Evolutionary conservation across 2,113 vertebrate species (phyloP).

Genomic region (Datnioides undecimradiatus): DNA sequence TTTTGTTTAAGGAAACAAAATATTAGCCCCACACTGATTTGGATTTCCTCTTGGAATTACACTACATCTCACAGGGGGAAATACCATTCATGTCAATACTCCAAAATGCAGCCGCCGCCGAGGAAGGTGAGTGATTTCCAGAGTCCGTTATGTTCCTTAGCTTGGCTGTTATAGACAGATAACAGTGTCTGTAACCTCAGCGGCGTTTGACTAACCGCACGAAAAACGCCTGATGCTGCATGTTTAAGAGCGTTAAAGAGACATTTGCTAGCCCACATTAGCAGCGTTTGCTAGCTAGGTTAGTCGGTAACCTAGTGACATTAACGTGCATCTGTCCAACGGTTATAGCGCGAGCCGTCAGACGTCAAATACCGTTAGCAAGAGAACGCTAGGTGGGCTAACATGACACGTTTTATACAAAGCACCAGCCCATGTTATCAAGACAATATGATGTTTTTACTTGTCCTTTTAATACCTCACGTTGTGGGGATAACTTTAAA

Average conservation of each 20-base stretch:
- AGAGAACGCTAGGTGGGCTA: conserved; percentile 44
- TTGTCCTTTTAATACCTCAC: not conserved
- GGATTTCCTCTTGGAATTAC: conserved; percentile 75
- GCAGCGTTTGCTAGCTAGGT: conserved; percentile 63
- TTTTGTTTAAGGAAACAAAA: conserved; percentile 36
- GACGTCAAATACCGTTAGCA: conserved; percentile 64
- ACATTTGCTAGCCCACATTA: conserved; percentile 57
- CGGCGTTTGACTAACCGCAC: not conserved
- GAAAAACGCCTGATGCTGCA: not conserved
- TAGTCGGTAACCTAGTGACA: conserved; percentile 53
- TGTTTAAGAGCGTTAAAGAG: not conserved
- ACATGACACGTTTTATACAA: conserved; percentile 26
- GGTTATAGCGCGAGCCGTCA: conserved; percentile 46
- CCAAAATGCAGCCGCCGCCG: conserved; percentile 96
- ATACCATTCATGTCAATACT: conserved; percentile 86
- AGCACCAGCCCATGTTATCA: not conserved
- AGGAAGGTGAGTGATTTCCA: conserved; percentile 90
- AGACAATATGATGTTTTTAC: not conserved
- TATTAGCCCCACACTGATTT: conserved; percentile 53
- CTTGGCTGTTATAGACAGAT: conserved; percentile 39
- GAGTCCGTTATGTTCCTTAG: conserved; percentile 68
- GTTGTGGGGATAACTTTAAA: conserved; percentile 32
- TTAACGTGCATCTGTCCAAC: conserved; percentile 62
- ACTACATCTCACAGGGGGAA: conserved; percentile 74
- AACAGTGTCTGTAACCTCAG: conserved; percentile 32